Evolutionary conservation across 2,797 vertebrate genomes (phyloP).

Genomic region (Sandelia bainsii): DNA sequence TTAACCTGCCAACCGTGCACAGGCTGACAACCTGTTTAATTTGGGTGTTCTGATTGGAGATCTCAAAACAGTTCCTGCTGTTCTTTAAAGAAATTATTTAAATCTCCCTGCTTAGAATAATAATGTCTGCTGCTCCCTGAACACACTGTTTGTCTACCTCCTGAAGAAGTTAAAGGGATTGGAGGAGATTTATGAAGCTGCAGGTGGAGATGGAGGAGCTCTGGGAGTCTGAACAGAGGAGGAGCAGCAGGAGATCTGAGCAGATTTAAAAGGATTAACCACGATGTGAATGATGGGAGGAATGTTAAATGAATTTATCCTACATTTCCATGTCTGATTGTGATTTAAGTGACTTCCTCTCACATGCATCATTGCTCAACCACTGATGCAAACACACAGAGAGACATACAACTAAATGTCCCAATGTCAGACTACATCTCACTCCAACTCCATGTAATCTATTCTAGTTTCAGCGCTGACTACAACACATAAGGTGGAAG

Average conservation of each 20-base stretch:
- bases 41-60: constrained; percentile 1
- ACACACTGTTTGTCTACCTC: too few species aligned
- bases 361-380: background rate
- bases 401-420: background rate
- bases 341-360: background rate
- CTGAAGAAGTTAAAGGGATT: constrained; percentile 16
- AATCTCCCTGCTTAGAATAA: background rate
- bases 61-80: background rate
- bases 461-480: background rate
- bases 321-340: constrained; percentile 3
- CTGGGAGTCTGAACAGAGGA: constrained; percentile 5
- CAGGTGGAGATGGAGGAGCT: background rate
- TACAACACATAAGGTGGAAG: constrained; percentile 12
- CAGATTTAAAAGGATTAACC: constrained; percentile 32
- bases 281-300: constrained; percentile 19
- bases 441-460: background rate
- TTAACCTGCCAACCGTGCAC: constrained; percentile 19
- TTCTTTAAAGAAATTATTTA: background rate
- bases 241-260: constrained; percentile 28
- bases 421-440: background rate
- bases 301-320: constrained; percentile 9
- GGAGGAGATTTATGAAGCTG: constrained; percentile 33
- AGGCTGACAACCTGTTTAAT: constrained; percentile 16
- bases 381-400: background rate
- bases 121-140: background rate